phyloP scores from a whole-genome alignment of 2,888 invertebrate species.

The Torymus texanus region DNA sequence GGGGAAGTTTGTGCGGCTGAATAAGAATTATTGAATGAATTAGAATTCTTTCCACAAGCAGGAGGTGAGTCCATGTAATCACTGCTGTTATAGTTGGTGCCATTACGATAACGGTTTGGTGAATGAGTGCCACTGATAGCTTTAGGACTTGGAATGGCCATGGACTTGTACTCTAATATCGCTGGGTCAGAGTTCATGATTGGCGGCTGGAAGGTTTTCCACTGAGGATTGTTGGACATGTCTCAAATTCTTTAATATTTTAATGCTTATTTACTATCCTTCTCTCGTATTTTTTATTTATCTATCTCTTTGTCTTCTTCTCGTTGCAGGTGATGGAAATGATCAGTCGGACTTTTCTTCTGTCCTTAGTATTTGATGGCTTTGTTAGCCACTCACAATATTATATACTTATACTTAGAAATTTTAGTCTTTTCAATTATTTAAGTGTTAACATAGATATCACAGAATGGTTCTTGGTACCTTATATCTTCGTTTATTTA shows the following conservation, averaged over 20 bases:
- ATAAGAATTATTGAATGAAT: conserved; percentile 62
- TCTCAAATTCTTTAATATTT: conserved; percentile 67
- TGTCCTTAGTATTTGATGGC: conserved; percentile 50
- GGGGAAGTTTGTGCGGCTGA: conserved; percentile 67
- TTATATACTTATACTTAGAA: conserved; percentile 75
- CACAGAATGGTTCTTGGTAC: conserved; percentile 80
- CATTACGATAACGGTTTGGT: conserved; percentile 77
- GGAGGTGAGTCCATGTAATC: conserved; percentile 74
- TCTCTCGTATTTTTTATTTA: conserved; percentile 51
- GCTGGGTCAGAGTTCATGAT: conserved; percentile 87
- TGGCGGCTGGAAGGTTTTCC: conserved; percentile 94
- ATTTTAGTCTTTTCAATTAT: conserved; percentile 75
- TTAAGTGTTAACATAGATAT: conserved; percentile 78
- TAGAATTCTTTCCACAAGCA: conserved; percentile 68
- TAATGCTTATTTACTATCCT: conserved; percentile 53
- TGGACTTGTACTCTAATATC: conserved; percentile 88
- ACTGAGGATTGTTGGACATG: conserved; percentile 91
- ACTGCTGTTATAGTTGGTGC: conserved; percentile 77
- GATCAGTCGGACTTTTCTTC: conserved; percentile 53
- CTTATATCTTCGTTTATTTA: conserved; percentile 70
- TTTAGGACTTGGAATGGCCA: conserved; percentile 78
- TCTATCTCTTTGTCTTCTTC: conserved; percentile 58
- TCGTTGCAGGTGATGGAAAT: conserved; percentile 58
- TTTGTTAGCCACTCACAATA: conserved; percentile 58
- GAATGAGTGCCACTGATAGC: conserved; percentile 68